Conservation (phyloP, 2,797 vertebrate species). For the Streptopelia turtur region DNA sequence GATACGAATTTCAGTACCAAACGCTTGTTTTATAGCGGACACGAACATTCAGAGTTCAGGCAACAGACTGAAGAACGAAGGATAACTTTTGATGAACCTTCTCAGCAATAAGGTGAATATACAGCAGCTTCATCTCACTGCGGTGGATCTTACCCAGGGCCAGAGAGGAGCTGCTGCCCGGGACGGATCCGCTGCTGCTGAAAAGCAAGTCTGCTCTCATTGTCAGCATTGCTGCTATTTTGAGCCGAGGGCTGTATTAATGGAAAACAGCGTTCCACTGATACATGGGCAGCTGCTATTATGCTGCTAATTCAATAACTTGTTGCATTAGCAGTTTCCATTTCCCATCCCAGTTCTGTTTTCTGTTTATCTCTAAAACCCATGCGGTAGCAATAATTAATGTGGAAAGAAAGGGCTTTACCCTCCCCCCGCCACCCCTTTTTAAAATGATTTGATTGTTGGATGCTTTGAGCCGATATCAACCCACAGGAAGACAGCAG, state of each 20-base stretch:
- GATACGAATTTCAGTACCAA: not conserved
- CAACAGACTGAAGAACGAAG: accelerated
- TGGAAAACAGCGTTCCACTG: not conserved
- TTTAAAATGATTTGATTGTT: not conserved
- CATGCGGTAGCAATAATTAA: not conserved
- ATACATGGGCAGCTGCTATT: not conserved
- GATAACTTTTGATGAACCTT: not conserved
- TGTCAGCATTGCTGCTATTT: not conserved
- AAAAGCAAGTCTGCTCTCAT: not conserved
- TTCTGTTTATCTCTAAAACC: constrained; percentile 34
- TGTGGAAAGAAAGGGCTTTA: not conserved
- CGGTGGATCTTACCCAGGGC: not conserved
- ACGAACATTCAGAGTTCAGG: not conserved
- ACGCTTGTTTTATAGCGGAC: not conserved
- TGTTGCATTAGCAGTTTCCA: constrained; percentile 50
- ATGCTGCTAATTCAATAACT: constrained; percentile 49
- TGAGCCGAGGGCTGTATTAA: not conserved
- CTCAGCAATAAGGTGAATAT: not conserved
- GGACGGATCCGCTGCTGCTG: not conserved
- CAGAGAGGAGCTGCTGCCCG: not conserved
- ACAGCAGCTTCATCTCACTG: not conserved
- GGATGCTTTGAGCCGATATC: not conserved
- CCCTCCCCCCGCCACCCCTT: not conserved
- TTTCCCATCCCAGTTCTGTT: not conserved
- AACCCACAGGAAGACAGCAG: not conserved